phyloP scores from a whole-genome alignment of 2,797 vertebrate genomes.

The Pangasius mekongensis region DNA sequence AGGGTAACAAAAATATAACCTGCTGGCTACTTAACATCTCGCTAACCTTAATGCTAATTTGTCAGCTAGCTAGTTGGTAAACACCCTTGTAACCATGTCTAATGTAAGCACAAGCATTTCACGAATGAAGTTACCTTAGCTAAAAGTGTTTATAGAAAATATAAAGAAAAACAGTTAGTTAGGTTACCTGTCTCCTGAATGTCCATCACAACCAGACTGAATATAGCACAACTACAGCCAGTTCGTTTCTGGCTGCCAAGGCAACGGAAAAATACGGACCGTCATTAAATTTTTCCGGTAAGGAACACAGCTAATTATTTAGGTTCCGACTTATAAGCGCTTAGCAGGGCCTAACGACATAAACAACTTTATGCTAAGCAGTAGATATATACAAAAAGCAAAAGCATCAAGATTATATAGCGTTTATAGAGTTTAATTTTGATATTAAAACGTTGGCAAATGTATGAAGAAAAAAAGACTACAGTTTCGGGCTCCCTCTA shows the following conservation, averaged over 20 bases:
- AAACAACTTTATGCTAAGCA: not conserved
- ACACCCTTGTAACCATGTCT: not conserved
- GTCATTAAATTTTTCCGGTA: slow-evolving; percentile 46
- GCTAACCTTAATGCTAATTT: slow-evolving; percentile 14
- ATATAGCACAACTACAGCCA: slow-evolving; percentile 16
- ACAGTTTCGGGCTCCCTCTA: not conserved
- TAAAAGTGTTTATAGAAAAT: not conserved
- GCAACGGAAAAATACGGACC: slow-evolving; percentile 66
- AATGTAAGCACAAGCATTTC: not conserved
- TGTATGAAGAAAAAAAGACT: not conserved
- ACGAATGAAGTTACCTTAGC: not conserved
- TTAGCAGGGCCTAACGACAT: not conserved
- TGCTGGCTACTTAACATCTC: not conserved
- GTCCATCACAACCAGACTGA: slow-evolving; percentile 64
- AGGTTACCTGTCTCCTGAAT: slow-evolving; percentile 64
- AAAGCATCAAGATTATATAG: not conserved
- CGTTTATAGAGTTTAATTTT: not conserved
- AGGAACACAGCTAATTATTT: slow-evolving; percentile 18
- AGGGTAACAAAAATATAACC: not conserved
- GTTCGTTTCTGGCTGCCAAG: slow-evolving; percentile 65
- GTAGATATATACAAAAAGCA: not conserved
- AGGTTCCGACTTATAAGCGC: slow-evolving; percentile 30
- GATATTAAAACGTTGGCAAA: not conserved
- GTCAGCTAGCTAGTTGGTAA: not conserved
- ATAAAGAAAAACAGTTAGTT: not conserved